Evolutionary conservation across 1,140 invertebrate genomes (phyloP).

Genomic region (Calosoma granatense): DNA sequence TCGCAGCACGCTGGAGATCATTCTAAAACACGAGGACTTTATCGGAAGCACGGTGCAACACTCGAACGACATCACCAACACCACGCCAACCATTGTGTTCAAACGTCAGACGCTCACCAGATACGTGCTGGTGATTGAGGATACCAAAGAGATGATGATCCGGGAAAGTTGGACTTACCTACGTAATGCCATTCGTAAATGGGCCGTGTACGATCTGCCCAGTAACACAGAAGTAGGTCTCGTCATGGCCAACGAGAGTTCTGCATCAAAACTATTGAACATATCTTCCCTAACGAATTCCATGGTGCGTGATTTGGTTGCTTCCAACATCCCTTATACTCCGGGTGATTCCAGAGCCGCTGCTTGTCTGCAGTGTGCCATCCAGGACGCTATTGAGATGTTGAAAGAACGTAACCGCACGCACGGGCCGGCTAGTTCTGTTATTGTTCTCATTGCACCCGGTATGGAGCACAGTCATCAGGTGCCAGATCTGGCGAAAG

Average conservation of each 20-base stretch:
- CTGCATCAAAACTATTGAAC: constrained; percentile 24
- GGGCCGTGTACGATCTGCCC: constrained; percentile 42
- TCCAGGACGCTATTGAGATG: constrained; percentile 41
- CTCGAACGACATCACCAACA: constrained; percentile 25
- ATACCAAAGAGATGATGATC: constrained; percentile 41
- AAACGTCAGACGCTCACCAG: constrained; percentile 38
- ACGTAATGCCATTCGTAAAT: constrained; percentile 43
- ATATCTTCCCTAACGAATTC: constrained; percentile 28
- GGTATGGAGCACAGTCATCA: constrained; percentile 33
- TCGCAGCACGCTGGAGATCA: constrained; percentile 49
- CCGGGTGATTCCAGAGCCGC: constrained; percentile 35
- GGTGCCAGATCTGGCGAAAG: constrained; percentile 26
- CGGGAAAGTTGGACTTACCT: constrained; percentile 50
- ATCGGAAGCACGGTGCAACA: constrained; percentile 3
- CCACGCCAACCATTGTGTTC: constrained; percentile 35
- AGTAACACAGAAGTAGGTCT: constrained; percentile 39
- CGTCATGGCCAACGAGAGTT: constrained; percentile 34
- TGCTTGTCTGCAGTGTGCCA: constrained; percentile 40
- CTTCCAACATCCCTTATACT: constrained; percentile 40
- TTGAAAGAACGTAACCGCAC: constrained; percentile 34
- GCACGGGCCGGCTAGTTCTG: constrained; percentile 38
- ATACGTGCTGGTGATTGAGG: constrained; percentile 43
- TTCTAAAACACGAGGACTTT: constrained; percentile 49
- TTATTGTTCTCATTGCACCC: constrained; percentile 43
- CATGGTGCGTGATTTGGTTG: constrained; percentile 33